phyloP scores from a whole-genome alignment of 1,140 invertebrate species.

The Pygmarrhopalites habei region DNA sequence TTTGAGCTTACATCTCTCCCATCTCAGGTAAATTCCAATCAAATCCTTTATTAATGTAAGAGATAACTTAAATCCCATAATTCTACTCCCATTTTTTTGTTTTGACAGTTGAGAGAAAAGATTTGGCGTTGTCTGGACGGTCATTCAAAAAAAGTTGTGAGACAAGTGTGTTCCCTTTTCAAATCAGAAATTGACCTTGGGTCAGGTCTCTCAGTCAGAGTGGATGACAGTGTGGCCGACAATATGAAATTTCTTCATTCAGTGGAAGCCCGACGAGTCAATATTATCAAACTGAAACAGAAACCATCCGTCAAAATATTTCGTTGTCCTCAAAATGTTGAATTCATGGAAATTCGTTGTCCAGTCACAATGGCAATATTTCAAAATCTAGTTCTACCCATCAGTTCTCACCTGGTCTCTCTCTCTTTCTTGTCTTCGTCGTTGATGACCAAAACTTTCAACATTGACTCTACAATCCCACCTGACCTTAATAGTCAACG shows the following conservation, averaged over 20 bases:
- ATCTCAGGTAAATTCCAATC: too few relatives aligned
- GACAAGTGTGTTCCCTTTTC: background rate
- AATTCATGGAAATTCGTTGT: background rate
- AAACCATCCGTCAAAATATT: background rate
- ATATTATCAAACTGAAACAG: background rate
- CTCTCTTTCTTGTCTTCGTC: background rate
- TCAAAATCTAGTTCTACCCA: background rate
- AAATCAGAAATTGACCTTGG: conserved; percentile 7
- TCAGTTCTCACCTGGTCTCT: background rate
- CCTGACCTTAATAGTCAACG: too few relatives aligned
- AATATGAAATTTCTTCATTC: background rate
- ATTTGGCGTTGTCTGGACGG: conserved; percentile 1
- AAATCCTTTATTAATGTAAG: too few relatives aligned
- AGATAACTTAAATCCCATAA: too few relatives aligned
- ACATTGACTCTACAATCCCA: too few relatives aligned
- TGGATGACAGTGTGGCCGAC: background rate
- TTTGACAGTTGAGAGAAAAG: background rate
- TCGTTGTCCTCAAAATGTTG: background rate
- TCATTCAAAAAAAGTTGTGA: background rate
- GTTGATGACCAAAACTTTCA: background rate
- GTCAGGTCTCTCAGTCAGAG: background rate
- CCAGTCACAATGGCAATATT: background rate
- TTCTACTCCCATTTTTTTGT: too few relatives aligned
- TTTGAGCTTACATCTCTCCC: too few relatives aligned
- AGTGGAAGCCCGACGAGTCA: background rate